A percentile compares a stretch with the other conserved stretches of the same genome.
Evolutionary conservation across 2,797 vertebrate species (phyloP).

Genomic region (Pogonophryne albipinna): DNA sequence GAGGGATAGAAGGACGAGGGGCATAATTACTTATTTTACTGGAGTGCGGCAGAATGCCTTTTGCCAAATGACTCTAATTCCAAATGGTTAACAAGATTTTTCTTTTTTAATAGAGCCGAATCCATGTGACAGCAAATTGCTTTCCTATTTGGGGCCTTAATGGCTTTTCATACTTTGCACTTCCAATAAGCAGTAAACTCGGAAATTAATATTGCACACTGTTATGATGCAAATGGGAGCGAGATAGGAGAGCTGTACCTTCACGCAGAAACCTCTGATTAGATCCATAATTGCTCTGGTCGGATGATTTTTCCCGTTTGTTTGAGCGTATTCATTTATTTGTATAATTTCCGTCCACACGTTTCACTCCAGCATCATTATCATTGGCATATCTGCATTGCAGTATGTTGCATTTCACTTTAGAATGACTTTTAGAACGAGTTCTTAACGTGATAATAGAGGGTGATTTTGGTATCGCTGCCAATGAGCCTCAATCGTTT

Average conservation of each 20-base stretch:
- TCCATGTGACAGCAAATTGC: slow-evolving; percentile 89
- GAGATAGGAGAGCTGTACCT: slow-evolving; percentile 83
- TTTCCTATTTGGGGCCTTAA: slow-evolving; percentile 89
- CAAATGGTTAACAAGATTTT: slow-evolving; percentile 90
- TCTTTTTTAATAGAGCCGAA: slow-evolving; percentile 88
- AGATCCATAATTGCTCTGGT: slow-evolving; percentile 87
- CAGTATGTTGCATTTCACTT: slow-evolving; percentile 68
- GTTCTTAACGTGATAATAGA: slow-evolving; percentile 50
- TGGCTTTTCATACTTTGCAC: slow-evolving; percentile 89
- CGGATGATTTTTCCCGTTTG: slow-evolving; percentile 71
- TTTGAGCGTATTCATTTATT: slow-evolving; percentile 79
- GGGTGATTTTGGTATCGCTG: slow-evolving; percentile 20
- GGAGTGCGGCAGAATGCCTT: slow-evolving; percentile 87
- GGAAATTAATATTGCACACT: slow-evolving; percentile 90
- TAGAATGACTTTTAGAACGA: slow-evolving; percentile 77
- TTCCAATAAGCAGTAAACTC: slow-evolving; percentile 91
- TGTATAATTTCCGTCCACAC: slow-evolving; percentile 73
- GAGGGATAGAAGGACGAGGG: slow-evolving; percentile 76
- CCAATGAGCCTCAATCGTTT: slow-evolving; percentile 23
- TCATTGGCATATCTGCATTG: slow-evolving; percentile 67
- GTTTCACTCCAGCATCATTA: slow-evolving; percentile 67
- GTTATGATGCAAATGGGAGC: slow-evolving; percentile 89
- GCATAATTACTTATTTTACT: slow-evolving; percentile 91
- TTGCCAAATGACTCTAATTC: slow-evolving; percentile 91
- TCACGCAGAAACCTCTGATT: slow-evolving; percentile 87